A percentile compares a stretch with the other conserved stretches of the same genome.
These are phyloP conservation scores for Sebastes minor DNA, from an alignment of 2,797 vertebrate genomes.

Conservation along the genomic window DNA sequence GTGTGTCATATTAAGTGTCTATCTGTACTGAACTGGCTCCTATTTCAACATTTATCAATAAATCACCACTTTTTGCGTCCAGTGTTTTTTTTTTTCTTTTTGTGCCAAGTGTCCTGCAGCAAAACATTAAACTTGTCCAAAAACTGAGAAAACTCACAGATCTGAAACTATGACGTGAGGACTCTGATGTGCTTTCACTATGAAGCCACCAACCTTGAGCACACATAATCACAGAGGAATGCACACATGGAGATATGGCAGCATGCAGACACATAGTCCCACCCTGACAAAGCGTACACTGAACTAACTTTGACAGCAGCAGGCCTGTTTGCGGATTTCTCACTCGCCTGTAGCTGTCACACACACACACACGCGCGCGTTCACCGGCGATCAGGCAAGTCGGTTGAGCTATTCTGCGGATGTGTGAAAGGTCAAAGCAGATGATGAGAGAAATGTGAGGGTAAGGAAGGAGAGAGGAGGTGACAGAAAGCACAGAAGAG, in stretches of 20 bases:
- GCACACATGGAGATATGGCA: background rate
- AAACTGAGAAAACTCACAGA: background rate
- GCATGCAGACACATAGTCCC: background rate
- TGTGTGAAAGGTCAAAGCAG: constrained; percentile 45
- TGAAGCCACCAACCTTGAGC: background rate
- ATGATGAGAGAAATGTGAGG: background rate
- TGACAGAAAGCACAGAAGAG: background rate
- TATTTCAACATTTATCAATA: background rate
- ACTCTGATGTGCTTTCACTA: background rate
- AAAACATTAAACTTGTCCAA: background rate
- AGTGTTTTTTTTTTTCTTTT: background rate
- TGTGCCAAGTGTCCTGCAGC: background rate
- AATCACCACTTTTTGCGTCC: background rate
- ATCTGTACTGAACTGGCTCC: background rate
- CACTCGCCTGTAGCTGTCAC: background rate
- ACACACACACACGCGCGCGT: constrained; percentile 2
- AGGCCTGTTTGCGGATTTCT: background rate
- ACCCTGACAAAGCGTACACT: background rate
- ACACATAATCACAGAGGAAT: constrained; percentile 1
- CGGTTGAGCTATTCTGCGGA: constrained; percentile 34
- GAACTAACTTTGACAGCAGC: background rate
- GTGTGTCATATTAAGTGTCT: background rate
- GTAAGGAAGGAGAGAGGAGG: background rate
- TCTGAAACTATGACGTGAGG: constrained; percentile 32
- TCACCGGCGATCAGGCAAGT: background rate